Evolutionary conservation across 2,113 vertebrate genomes (phyloP).

Genomic region (Scophthalmus maximus): DNA sequence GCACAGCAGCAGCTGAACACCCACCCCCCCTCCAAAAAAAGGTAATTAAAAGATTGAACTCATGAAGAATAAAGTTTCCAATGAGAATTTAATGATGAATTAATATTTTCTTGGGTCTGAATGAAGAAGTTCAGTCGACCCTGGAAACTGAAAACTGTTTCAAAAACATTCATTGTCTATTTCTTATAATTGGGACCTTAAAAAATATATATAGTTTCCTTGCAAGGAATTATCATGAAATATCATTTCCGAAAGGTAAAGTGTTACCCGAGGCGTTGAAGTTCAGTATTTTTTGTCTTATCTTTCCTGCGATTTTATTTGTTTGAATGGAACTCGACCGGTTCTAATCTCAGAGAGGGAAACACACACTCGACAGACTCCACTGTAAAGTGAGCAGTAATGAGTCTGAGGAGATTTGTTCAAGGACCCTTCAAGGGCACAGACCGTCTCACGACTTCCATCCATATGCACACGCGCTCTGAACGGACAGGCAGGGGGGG

Average conservation of each 20-base stretch:
- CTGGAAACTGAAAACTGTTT: background rate
- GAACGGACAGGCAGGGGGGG: background rate
- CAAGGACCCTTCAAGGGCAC: conserved; percentile 9
- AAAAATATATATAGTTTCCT: background rate
- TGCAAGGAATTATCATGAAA: background rate
- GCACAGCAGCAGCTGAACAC: no score
- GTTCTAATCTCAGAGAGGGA: background rate
- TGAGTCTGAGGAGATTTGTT: background rate
- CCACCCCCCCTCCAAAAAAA: no score
- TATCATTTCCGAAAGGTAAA: background rate
- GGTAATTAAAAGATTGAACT: no score
- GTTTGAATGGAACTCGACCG: background rate
- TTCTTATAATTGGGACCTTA: background rate
- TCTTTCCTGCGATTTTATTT: conserved; percentile 5
- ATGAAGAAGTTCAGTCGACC: background rate
- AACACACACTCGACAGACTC: background rate
- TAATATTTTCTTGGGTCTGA: background rate
- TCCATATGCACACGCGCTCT: conserved; percentile 2
- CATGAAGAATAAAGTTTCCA: no score
- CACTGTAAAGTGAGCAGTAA: background rate
- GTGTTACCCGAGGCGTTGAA: background rate
- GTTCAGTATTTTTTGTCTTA: background rate
- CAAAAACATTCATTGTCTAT: no score
- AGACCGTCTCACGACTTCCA: background rate
- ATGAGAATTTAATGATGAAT: no score